Base-by-base conservation (phyloP, 1,140 invertebrate species). In the Colletes gigas region DNA sequence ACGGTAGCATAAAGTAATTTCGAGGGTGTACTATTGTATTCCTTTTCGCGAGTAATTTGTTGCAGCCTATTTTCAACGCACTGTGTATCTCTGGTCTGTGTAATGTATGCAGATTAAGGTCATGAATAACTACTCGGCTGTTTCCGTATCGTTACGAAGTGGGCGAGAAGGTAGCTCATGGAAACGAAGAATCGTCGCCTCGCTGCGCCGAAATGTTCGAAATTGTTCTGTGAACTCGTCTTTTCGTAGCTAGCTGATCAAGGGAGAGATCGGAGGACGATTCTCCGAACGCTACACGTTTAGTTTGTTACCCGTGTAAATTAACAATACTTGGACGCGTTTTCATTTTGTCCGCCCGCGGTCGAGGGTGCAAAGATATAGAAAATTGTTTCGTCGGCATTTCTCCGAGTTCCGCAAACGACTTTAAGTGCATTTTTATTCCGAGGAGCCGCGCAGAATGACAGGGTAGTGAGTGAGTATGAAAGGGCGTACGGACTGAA, bases 41-140 rank as follows among this genome's bases (percentile, higher is more conserved):
- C n/a, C 57, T 59, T 2, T 17, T 14, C 57, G n/a, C 57, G 57
- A 59, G 6, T 21, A 59, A 59, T 59, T 65, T 44, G 39, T 44
- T 17, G 21, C 39, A 6, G 62, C 17, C 30, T 15, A 17, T 59
- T 54, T 67, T 30, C n/a, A 66, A 52, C 39, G 17, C 41, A 52
- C 15, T 68, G 68, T 76, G 74, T 68, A 10, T 41, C 41, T 15
- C 50, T 19, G 7, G 39, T 19, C 41, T 44, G 30, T 41, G 39
- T 59, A 77, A 68, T 59, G 50, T 60, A 69, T 50, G 74, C 19
- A 69, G 65, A 77, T 69, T 57, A 77, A 77, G 41, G 15, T 77
- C 65, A 15, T 76, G 52, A 59, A 76, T 77, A 77, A 69, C 68
- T 77, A 66, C 68, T 17, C 59, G 44, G 21, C 54, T 41, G 54